Evolutionary conservation across 2,888 invertebrate species (phyloP), one percentile per base, ranked within the genome.

Genomic region (Thymelicus sylvestris): DNA sequence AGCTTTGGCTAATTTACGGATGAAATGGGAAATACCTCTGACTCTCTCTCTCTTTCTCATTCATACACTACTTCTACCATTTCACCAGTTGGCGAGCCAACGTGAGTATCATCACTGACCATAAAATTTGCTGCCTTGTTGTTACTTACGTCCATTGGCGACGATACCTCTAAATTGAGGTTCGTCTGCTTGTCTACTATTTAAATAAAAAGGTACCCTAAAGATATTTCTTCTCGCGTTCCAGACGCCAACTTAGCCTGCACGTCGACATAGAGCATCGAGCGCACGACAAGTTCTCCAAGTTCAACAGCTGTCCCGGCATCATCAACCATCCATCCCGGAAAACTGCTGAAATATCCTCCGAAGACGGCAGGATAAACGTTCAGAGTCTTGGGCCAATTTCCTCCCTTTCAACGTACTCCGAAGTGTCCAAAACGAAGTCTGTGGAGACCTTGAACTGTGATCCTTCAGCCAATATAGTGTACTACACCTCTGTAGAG

Each of bases 231-330:
- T 44, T 44, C 0, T 66, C 31, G 7, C 6, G 19, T 72, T 64
- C 0, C 85, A 90, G 92, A 62, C 87, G 87, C 1, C 89, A 91
- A 65, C 78, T 92, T 1, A 86, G 83, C 47, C 80, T 89, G 0
- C 92, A 92, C 75, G 79, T 88, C 13, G 86, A 88, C 55, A 12
- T 86, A 0, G 87, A 90, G 41, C 90, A 91, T 50, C 74, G 87
- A 0, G 75, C 79, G 0, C 84, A 84, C 76, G 80, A 86, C 66
- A 89, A 86, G 39, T 87, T 85, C 75, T 82, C 87, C 0, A 91
- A 90, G 71, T 89, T 83, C 76, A 87, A 88, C 82, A 87, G 83
- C 71, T 87, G 86, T 66, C 84, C 83, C 0, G 88, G 85, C 19
- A 83, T 88, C 50, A 59, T 81, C 0, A 83, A 79, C 74, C 70